Percentiles rank a stretch among this genome's conserved stretches.
Evolutionary conservation across 2,797 vertebrate species (phyloP).

Genomic region (Paramormyrops hopkinsi): DNA sequence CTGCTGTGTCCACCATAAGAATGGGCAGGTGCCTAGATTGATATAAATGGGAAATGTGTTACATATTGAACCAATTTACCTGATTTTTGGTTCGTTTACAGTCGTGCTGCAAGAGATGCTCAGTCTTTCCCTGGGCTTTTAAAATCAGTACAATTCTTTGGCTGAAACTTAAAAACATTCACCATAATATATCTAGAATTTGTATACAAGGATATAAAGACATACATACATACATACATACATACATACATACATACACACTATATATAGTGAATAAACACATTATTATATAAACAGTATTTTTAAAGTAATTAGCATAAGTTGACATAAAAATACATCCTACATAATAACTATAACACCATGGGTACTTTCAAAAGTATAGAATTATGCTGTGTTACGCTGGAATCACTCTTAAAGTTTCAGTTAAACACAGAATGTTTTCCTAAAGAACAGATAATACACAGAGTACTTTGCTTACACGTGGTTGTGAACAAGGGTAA

Average conservation of each 20-base stretch:
- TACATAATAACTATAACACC: background rate
- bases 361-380: background rate
- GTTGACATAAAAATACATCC: background rate
- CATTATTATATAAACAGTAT: background rate
- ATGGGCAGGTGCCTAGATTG: conserved; percentile 70
- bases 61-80: background rate
- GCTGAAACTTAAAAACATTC: background rate
- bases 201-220: background rate
- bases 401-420: background rate
- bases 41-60: background rate
- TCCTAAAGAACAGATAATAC: background rate
- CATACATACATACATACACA: no score
- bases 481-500: conserved; percentile 77
- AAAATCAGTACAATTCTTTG: background rate
- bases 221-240: no score
- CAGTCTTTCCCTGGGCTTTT: background rate
- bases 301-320: background rate
- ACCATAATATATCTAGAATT: background rate
- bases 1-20: conserved; percentile 84
- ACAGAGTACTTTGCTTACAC: conserved; percentile 57
- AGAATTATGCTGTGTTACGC: background rate
- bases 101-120: no score
- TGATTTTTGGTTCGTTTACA: background rate
- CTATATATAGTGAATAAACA: background rate
- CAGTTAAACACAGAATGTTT: background rate